Base-by-base conservation (phyloP, 2,888 invertebrate species). In the Marronus borbonicus region DNA sequence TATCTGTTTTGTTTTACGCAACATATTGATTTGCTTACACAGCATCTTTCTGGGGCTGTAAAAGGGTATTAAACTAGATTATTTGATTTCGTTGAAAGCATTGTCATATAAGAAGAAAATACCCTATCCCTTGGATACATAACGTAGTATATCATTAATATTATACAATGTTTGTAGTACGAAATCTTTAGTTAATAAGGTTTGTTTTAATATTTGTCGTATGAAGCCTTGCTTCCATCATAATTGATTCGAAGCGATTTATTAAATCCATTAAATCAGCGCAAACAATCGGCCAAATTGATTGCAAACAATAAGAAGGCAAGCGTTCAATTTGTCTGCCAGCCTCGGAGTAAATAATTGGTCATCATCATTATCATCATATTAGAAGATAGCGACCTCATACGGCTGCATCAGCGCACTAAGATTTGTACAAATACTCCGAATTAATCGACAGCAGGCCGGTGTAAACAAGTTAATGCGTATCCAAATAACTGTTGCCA, bases 401-500 rank as follows among this genome's bases (percentile, higher is more conserved):
- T 14, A 20, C 28, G 49, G 68, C 50, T 68, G 68, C 68, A 68
- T 49, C 68, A 68, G 68, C 62, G 62, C 28, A n/a, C 28, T 72
- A 72, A 72, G 72, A 72, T 58, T 72, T 58, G 72, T 39, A 7
- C 72, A 72, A 72, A 72, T 58, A 72, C 20, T 7, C 20, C 20
- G 24, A 72, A 68, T 50, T 68, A 68, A 68, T 68, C 68, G 68
- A 28, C 49, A 28, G 58, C 58, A 60, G 44, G 31, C 66, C 31
- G 52, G 39, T 49, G 81, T 81, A 82, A 81, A 82, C 81, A 82
- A 81, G 79, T 80, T 81, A 82, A 82, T 81, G 82, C 81, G 81
- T 81, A 82, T 81, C 82, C 81, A 82, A 82, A 82, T 81, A 82
- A 81, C 81, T 81, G 81, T 81, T 79, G 80, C 79, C 76, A 77